Evolutionary conservation across 1,140 invertebrate species (phyloP), one percentile per base, ranked within the genome.

Genomic region (Varroa destructor): DNA sequence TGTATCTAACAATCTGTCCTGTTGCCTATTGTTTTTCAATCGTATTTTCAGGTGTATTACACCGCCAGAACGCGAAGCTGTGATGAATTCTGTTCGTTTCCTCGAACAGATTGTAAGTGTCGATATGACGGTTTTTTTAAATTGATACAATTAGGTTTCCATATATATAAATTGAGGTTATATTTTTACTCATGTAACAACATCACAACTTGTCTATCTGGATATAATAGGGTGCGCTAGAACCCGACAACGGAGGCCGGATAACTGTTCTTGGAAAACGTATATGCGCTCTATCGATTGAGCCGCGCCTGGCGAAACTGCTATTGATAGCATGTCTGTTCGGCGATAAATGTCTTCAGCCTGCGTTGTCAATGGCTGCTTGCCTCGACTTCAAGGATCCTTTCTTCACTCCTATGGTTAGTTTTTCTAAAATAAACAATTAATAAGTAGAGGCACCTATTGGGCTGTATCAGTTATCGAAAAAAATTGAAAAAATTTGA

Each of bases 311-410:
- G n/a, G 61, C 12, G 0, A 67, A 67, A 8, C 14, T 67, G 37
- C 61, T 67, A 12, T 25, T 67, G 2, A 12, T 67, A 4, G 61
- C 40, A 37, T 43, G 10, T 14, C 61, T 67, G 3, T 67, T 67
- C 61, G 61, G 61, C 37, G 46, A 51, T 8, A 8, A 51, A 51
- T 67, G 61, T 37, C 14, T 36, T 14, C 40, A 67, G 14, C 14
- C 61, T 40, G 61, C 46, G 61, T 43, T 40, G 37, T 67, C 61
- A 40, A 67, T 67, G 40, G 40, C 40, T 46, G 61, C 61, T 2
- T 40, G 40, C 40, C 61, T 67, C 61, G 61, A 67, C 3, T 67
- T 67, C 61, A 67, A 67, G 36, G 61, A 67, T 36, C 61, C 61
- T 4, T 67, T 67, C 61, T 40, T 67, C 2, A 12, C 10, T 14